A percentile compares a stretch with the other conserved stretches of the same genome.
Conservation (phyloP, 2,113 vertebrate species). For the Synodontis membranacea region DNA sequence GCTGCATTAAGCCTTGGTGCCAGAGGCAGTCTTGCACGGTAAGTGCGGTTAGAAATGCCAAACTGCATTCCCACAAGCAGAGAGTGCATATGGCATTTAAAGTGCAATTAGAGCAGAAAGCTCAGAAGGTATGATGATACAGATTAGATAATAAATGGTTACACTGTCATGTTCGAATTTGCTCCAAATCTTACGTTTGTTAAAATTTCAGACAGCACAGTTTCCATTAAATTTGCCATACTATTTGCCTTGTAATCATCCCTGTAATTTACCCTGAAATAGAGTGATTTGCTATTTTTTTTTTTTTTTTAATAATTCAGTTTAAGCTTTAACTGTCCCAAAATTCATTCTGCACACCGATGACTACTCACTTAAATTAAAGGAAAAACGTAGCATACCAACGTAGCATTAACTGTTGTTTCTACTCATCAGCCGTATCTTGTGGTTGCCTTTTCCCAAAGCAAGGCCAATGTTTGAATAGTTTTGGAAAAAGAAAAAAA, state of each 20-base stretch:
- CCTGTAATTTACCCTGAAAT: background rate
- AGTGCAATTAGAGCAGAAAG: background rate
- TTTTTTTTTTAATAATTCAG: background rate
- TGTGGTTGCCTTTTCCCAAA: background rate
- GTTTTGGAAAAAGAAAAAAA: background rate
- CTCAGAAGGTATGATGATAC: conserved; percentile 14
- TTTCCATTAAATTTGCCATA: too few relatives aligned
- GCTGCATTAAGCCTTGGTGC: background rate
- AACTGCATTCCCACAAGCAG: background rate
- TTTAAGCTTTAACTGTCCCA: background rate
- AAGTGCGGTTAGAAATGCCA: conserved; percentile 33
- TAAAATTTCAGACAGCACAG: background rate
- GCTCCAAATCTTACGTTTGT: background rate
- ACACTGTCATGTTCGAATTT: background rate
- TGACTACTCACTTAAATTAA: background rate
- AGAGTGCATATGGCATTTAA: conserved; percentile 9
- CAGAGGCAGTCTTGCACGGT: conserved; percentile 1
- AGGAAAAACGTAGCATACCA: background rate
- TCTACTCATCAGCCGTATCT: background rate
- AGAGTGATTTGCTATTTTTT: background rate
- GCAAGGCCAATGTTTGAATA: background rate
- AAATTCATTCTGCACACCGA: background rate
- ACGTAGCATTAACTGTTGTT: background rate
- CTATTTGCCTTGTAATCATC: too few relatives aligned
- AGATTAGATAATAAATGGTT: conserved; percentile 19